Evolutionary conservation across 2,113 vertebrate species (phyloP).

Genomic region (Fukomys damarensis): DNA sequence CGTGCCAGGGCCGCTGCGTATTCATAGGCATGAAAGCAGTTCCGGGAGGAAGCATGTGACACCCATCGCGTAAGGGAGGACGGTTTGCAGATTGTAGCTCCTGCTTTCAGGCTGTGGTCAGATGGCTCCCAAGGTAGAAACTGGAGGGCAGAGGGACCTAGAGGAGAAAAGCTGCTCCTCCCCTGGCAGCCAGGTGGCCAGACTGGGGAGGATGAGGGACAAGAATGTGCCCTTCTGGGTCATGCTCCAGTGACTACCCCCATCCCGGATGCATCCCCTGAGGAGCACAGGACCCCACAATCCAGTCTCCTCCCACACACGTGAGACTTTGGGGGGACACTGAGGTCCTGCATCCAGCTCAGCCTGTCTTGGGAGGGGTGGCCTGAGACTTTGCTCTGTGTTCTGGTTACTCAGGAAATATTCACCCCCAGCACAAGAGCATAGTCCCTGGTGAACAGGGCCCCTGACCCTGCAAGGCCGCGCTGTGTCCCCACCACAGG

Average conservation of each 20-base stretch:
- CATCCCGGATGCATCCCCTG: not conserved
- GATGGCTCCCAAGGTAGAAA: not conserved
- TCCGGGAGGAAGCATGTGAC: not conserved
- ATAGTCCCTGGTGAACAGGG: too few species aligned
- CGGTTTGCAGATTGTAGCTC: rapidly evolving
- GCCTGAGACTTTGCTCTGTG: not conserved
- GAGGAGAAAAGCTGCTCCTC: not conserved
- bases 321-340: not conserved
- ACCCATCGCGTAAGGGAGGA: not conserved
- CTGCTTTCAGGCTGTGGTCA: not conserved
- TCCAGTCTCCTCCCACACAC: not conserved
- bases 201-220: rapidly evolving
- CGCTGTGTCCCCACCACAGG: rapidly evolving
- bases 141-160: not conserved
- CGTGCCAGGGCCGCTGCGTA: rapidly evolving
- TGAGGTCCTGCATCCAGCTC: not conserved
- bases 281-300: not conserved
- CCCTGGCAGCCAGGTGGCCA: not conserved
- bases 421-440: not conserved
- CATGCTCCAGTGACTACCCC: not conserved
- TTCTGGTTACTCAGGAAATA: not conserved
- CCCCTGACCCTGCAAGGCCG: rapidly evolving
- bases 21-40: rapidly evolving
- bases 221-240: not conserved
- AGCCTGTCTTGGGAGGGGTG: not conserved